Evolutionary conservation across 2,888 invertebrate genomes (phyloP).

Genomic region (Lacanobia oleracea): DNA sequence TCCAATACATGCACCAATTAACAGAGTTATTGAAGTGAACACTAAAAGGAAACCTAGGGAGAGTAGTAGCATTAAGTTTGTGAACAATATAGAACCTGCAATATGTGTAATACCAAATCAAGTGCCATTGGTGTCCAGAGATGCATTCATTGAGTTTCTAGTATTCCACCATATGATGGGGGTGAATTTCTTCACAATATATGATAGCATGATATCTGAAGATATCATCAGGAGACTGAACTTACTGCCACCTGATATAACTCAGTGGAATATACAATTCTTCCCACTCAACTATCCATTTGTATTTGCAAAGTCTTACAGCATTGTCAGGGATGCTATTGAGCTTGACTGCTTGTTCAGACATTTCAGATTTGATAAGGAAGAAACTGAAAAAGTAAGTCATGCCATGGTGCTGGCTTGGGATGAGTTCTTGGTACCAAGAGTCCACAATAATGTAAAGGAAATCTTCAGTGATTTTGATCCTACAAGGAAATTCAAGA

Average conservation of each 20-base stretch:
- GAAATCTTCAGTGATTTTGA: constrained; percentile 90
- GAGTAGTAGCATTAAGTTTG: constrained; percentile 81
- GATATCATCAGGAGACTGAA: constrained; percentile 86
- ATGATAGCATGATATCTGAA: constrained; percentile 91
- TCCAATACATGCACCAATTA: constrained; percentile 86
- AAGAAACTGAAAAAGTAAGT: constrained; percentile 86
- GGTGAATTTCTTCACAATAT: constrained; percentile 92
- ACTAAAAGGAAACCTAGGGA: constrained; percentile 81
- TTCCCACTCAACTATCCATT: constrained; percentile 93
- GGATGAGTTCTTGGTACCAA: constrained; percentile 92
- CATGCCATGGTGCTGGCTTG: constrained; percentile 91
- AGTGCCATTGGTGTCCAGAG: constrained; percentile 88
- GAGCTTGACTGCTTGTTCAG: constrained; percentile 93
- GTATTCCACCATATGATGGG: constrained; percentile 93
- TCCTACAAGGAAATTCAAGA: constrained; percentile 80
- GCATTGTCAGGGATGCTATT: constrained; percentile 87
- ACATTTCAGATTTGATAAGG: constrained; percentile 89
- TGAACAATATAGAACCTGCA: constrained; percentile 89
- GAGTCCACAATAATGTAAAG: constrained; percentile 89
- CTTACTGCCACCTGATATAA: constrained; percentile 85
- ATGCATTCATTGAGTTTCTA: constrained; percentile 92
- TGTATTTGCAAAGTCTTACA: constrained; percentile 86
- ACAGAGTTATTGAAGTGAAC: constrained; percentile 85
- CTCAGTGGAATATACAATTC: constrained; percentile 90
- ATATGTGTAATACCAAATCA: constrained; percentile 92